phyloP scores from a whole-genome alignment of 1,140 invertebrate genomes.

The silkworm (Bombyx mori) region ASM3026992v2 NC_085125.1:8889501-8890000 shows the following conservation, averaged over 20 bases:
- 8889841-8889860: too few relatives aligned
- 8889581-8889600: conserved; percentile 87
- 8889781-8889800: too few relatives aligned
- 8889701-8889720: conserved; percentile 64
- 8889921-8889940: too few relatives aligned
- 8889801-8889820: too few relatives aligned
- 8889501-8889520: conserved; percentile 70
- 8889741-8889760: neutral
- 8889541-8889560: conserved; percentile 84
- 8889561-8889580: conserved; percentile 89
- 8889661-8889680: conserved; percentile 63
- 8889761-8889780: too few relatives aligned
- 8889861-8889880: too few relatives aligned
- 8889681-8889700: conserved; percentile 75
- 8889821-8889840: too few relatives aligned
- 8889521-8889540: conserved; percentile 78
- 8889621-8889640: conserved; percentile 86
- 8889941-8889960: too few relatives aligned
- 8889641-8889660: conserved; percentile 52
- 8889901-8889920: too few relatives aligned
- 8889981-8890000: too few relatives aligned
- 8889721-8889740: conserved; percentile 47
- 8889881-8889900: too few relatives aligned
- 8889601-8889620: conserved; percentile 79
- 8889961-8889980: too few relatives aligned